Percentiles rank a stretch among this genome's conserved stretches.
phyloP scores from a whole-genome alignment of 2,888 invertebrate species.

The Eumerus sabulonum region DNA sequence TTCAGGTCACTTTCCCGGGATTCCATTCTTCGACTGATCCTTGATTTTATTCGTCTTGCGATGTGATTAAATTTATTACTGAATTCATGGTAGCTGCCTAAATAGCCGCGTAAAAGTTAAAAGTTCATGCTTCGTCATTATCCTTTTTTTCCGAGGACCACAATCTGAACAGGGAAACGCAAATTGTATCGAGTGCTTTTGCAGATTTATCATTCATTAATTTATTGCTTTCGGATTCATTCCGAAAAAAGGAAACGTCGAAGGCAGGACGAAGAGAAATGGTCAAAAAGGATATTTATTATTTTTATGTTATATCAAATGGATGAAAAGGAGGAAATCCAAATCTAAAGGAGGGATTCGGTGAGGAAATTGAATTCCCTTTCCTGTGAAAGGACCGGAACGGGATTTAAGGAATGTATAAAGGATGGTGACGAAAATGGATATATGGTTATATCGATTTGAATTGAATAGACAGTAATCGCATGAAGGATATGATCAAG shows the following conservation, averaged over 20 bases:
- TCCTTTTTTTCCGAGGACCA: constrained; percentile 29
- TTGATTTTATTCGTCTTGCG: constrained; percentile 43
- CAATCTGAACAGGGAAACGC: constrained; percentile 10
- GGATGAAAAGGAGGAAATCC: no score
- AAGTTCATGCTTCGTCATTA: constrained; percentile 37
- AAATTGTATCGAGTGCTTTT: constrained; percentile 10
- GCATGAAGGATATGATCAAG: no score
- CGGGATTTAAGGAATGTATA: no score
- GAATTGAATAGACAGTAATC: no score
- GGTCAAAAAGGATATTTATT: constrained; percentile 37
- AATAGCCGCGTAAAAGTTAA: constrained; percentile 44
- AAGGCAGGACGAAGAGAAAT: constrained; percentile 11
- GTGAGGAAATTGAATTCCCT: no score
- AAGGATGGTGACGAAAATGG: no score
- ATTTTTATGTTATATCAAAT: constrained; percentile 39
- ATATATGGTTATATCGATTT: no score
- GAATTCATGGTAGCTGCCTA: constrained; percentile 38
- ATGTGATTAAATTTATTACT: constrained; percentile 67
- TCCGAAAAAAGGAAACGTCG: neutral
- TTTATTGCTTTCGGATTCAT: constrained; percentile 44
- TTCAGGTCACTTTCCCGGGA: no score
- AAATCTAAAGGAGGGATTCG: no score
- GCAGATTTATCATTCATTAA: constrained; percentile 56
- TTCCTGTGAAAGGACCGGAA: no score
- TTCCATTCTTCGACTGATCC: constrained; percentile 19